Conservation (phyloP, 2,113 vertebrate species). For the Anthoscopus minutus region DNA sequence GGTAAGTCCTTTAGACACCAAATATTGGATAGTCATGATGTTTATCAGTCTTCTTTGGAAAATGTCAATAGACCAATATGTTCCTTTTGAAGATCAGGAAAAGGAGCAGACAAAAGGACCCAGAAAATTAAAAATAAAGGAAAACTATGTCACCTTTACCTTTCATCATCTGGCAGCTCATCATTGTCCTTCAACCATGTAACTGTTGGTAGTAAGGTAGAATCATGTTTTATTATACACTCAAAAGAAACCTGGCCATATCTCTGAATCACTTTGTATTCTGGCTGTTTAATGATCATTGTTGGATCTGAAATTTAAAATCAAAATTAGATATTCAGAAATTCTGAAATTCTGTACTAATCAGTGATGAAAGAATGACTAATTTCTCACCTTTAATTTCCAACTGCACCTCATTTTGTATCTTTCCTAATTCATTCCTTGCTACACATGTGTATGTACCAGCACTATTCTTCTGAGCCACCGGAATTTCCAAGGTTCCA, state of each 20-base stretch:
- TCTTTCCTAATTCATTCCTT: conserved; percentile 80
- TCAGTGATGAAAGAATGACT: not conserved
- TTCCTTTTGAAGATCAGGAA: not conserved
- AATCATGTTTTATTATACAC: conserved; percentile 90
- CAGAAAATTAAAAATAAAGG: not conserved
- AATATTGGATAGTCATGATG: not conserved
- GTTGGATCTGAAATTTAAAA: conserved; percentile 85
- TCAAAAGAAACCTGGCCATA: conserved; percentile 83
- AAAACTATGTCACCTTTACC: conserved; percentile 69
- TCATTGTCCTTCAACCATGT: conserved; percentile 85
- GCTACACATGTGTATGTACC: conserved; percentile 92
- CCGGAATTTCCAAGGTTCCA: conserved; percentile 86
- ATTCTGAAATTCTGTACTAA: not conserved
- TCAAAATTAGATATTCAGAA: conserved; percentile 28
- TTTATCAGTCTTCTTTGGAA: not conserved
- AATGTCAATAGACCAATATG: not conserved
- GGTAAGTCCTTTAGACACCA: not conserved
- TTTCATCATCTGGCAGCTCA: conserved; percentile 85
- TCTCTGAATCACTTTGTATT: conserved; percentile 83
- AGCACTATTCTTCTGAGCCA: conserved; percentile 77
- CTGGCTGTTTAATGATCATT: conserved; percentile 87
- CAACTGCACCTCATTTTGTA: conserved; percentile 85
- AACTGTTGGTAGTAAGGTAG: conserved; percentile 76
- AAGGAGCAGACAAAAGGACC: not conserved
- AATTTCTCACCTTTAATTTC: conserved; percentile 89